A percentile compares a stretch with the other conserved stretches of the same genome.
phyloP scores from a whole-genome alignment of 2,888 invertebrate species.

The Cerastoderma edule region DNA sequence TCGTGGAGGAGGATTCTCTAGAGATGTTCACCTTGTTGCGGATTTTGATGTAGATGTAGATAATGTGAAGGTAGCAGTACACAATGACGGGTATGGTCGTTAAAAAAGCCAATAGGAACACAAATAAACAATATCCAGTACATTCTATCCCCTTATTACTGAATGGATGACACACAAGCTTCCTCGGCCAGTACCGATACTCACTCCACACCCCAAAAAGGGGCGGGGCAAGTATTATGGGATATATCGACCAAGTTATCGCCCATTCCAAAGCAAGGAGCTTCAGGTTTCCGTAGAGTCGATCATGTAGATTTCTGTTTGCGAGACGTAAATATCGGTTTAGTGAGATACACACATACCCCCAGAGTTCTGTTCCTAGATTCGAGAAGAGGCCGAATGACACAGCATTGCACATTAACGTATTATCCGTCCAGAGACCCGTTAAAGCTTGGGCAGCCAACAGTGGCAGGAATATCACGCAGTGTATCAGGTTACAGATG shows the following conservation, averaged over 20 bases:
- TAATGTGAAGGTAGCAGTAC: constrained; percentile 57
- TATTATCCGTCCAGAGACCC: constrained; percentile 39
- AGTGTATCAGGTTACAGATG: constrained; percentile 58
- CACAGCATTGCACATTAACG: constrained; percentile 44
- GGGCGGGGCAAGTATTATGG: constrained; percentile 61
- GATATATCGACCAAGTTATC: constrained; percentile 63
- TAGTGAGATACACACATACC: constrained; percentile 61
- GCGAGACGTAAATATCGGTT: constrained; percentile 67
- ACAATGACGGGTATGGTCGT: constrained; percentile 53
- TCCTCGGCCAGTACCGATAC: constrained; percentile 56
- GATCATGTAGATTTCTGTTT: constrained; percentile 40
- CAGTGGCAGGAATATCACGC: constrained; percentile 50
- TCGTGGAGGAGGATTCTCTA: neutral
- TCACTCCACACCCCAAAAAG: constrained; percentile 61
- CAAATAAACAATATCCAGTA: constrained; percentile 53
- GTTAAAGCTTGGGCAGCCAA: constrained; percentile 58
- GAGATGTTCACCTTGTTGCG: neutral
- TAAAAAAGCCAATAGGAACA: constrained; percentile 46
- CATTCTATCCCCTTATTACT: constrained; percentile 34
- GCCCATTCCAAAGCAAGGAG: constrained; percentile 51
- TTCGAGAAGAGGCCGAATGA: constrained; percentile 61
- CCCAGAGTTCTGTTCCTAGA: constrained; percentile 62
- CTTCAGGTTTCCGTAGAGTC: constrained; percentile 42
- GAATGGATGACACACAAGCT: constrained; percentile 66
- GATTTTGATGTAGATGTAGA: constrained; percentile 38